phyloP scores from a whole-genome alignment of 2,888 invertebrate species.

The Amphipyra berbera region DNA sequence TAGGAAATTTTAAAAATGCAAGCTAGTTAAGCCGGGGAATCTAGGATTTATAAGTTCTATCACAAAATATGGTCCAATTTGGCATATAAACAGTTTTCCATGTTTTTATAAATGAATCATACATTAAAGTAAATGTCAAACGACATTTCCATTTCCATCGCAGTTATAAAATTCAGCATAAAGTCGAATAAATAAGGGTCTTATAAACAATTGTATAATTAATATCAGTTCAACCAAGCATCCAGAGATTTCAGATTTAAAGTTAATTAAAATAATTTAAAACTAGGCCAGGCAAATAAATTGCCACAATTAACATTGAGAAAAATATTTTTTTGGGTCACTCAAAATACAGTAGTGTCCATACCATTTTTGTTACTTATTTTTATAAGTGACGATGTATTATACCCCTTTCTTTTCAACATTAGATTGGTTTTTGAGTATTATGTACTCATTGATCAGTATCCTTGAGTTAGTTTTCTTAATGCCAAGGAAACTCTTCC shows the following conservation, averaged over 20 bases:
- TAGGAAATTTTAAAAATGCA: slow-evolving; percentile 62
- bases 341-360: too few species aligned
- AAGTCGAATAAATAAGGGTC: slow-evolving; percentile 15
- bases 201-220: neutral
- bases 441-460: neutral
- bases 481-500: slow-evolving; percentile 66
- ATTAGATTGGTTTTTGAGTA: neutral
- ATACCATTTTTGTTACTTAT: too few species aligned
- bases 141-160: slow-evolving; percentile 65
- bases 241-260: neutral
- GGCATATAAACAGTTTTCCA: slow-evolving; percentile 67
- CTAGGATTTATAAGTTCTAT: slow-evolving; percentile 66
- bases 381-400: neutral
- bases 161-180: slow-evolving; percentile 23
- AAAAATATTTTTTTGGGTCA: too few species aligned
- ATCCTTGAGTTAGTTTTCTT: slow-evolving; percentile 21
- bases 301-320: too few species aligned
- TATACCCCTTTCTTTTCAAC: neutral
- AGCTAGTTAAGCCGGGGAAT: slow-evolving; percentile 68
- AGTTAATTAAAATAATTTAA: neutral
- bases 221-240: neutral
- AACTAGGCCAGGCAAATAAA: slow-evolving; percentile 11
- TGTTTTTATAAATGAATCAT: slow-evolving; percentile 62
- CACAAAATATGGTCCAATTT: slow-evolving; percentile 78
- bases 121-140: slow-evolving; percentile 56